Base-by-base conservation (phyloP, 2,797 vertebrate species). In the Agapornis canus region DNA sequence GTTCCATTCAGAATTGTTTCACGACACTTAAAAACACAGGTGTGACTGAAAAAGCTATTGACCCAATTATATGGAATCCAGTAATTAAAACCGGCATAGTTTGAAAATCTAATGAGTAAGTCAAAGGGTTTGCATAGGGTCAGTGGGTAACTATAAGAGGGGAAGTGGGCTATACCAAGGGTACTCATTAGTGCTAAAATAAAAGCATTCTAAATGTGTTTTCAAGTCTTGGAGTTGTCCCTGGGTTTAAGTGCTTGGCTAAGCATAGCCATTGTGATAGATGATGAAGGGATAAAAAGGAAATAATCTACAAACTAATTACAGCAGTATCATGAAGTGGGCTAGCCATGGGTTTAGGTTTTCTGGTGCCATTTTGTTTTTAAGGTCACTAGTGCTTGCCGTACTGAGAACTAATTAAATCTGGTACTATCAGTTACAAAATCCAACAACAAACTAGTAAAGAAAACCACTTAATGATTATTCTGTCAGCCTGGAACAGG, bases 41-140 rank as follows among this genome's bases (percentile, higher is more conserved):
- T 70, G 51, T 92, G 78, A 52, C 88, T 91, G 39, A 47, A 80
- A 89, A 80, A 56, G 7, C 54, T 77, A 32, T 48, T 92, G 90
- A 77, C 77, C 47, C 60, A 77, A 2, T 32, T 89, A 51, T 32
- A 17, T 69, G 87, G 87, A 80, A 86, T 65, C 31, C 37, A 35
- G 54, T 77, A 69, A 83, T 83, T 94, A 77, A 61, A 90, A 15
- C 32, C 0, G 0, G 54, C 47, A 27, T 25, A 45, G 49, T 37
- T 48, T 0, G 1, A 54, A 40, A 59, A n/a, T 69, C 43, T 22
- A 16, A 42, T 69, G 72, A 81, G 13, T 76, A 72, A 73, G 35
- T 57, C 40, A 25, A 21, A 78, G 72, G 39, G 43, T 43, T 39
- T 57, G 32, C 12, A 26, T 15, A 3, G 35, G 14, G 20, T 42